Base-by-base conservation (phyloP, 2,113 vertebrate species). In the Empidonax traillii region DNA sequence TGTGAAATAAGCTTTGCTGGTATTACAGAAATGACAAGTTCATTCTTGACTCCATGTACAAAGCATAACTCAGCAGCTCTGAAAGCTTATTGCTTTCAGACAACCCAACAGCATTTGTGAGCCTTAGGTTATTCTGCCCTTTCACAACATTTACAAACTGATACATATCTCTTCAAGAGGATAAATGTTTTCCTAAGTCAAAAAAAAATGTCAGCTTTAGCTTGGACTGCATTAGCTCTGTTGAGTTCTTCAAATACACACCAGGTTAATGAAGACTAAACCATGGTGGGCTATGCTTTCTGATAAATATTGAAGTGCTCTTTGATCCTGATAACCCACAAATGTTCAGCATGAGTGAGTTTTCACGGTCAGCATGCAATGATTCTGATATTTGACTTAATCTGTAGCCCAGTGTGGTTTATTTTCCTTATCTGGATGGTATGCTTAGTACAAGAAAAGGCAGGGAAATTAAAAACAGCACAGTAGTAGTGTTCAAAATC, bases 291-390 rank as follows among this genome's bases (percentile, higher is more conserved):
- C 96, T 95, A 85, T 73, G 84, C 91, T 96, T 98, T 98, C 96
- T 95, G 96, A 98, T 98, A 97, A 97, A 97, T 98, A 98, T 96
- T 76, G 87, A 92, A 97, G 79, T 91, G 80, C 82, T 96, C 96
- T 98, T 98, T 98, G 98, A 98, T 98, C 97, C 94, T 94, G 96
- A 98, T 98, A 98, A 98, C 98, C 97, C 95, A 96, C 90, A 98
- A 98, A 97, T 98, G 97, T 98, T 98, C 97, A 97, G 96, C 95
- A 86, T 96, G 97, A 97, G 91, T 97, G 95, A 96, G 89, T 97
- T 98, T 98, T 97, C 97, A 97, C 1, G 74, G 97, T 96, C 97
- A 95, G 93, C 93, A 95, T 94, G 97, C 95, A 96, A 89, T 90
- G 89, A 95, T 97, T 98, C 97, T 98, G 89, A 97, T 98, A 98